Conservation (phyloP, 2,888 invertebrate species). For the Drosophila fungiperda region DNA sequence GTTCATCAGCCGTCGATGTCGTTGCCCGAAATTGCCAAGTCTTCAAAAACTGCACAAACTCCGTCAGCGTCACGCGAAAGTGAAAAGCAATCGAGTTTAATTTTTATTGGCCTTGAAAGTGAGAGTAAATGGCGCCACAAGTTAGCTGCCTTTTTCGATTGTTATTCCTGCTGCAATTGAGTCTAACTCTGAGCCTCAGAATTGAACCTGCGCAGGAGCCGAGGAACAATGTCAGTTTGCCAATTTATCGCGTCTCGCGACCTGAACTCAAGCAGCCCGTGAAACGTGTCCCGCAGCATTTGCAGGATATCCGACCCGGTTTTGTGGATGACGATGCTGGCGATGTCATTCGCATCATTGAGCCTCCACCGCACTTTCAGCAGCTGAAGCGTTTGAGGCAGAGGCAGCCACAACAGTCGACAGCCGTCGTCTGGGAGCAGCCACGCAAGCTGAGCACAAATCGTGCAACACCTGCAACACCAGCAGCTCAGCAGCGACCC, state of each 20-base stretch:
- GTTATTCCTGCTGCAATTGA: slow-evolving; percentile 17
- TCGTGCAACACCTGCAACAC: slow-evolving; percentile 19
- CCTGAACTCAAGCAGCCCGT: slow-evolving; percentile 61
- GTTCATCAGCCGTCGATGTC: slow-evolving; percentile 53
- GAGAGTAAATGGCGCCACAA: slow-evolving; percentile 58
- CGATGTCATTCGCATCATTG: slow-evolving; percentile 83
- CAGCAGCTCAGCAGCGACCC: slow-evolving; percentile 5
- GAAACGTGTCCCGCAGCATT: slow-evolving; percentile 68
- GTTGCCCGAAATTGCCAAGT: slow-evolving; percentile 17
- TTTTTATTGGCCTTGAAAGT: slow-evolving; percentile 62
- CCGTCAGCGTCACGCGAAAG: slow-evolving; percentile 51
- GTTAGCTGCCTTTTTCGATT: slow-evolving; percentile 17
- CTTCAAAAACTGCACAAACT: background rate
- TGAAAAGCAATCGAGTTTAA: slow-evolving; percentile 54
- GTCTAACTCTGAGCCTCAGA: slow-evolving; percentile 33
- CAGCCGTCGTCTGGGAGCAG: slow-evolving; percentile 53
- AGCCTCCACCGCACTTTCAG: slow-evolving; percentile 80
- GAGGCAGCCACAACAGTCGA: slow-evolving; percentile 30
- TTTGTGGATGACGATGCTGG: slow-evolving; percentile 73
- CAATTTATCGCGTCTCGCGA: slow-evolving; percentile 66
- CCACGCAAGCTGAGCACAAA: slow-evolving; percentile 62
- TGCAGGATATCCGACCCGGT: slow-evolving; percentile 75
- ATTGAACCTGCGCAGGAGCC: slow-evolving; percentile 33
- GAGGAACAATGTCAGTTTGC: slow-evolving; percentile 1
- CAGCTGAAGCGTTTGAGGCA: slow-evolving; percentile 68